Evolutionary conservation across 2,797 vertebrate genomes (phyloP).

Genomic region (Chloroceryle inda): DNA sequence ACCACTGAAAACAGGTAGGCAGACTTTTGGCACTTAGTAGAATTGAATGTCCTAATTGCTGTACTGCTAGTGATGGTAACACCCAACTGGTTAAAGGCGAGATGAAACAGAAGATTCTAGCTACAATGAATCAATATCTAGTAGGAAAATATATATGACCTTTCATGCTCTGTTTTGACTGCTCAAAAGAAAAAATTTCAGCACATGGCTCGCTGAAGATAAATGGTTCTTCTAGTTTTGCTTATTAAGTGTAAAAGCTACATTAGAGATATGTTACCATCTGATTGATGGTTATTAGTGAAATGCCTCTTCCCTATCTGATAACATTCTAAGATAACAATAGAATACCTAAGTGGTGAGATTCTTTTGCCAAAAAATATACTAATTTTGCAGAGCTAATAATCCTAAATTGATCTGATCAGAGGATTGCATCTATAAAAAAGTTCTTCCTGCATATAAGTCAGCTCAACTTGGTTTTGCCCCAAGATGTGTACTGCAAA

Average conservation of each 20-base stretch:
- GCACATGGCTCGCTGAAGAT: background rate
- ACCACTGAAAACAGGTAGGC: constrained; percentile 86
- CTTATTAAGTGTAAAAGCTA: background rate
- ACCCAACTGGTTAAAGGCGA: background rate
- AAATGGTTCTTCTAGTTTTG: background rate
- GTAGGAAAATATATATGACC: background rate
- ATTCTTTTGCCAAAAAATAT: background rate
- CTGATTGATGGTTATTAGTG: background rate
- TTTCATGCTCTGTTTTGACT: background rate
- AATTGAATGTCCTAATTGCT: background rate
- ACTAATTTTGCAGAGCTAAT: background rate
- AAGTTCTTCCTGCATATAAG: background rate
- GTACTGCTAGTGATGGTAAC: background rate
- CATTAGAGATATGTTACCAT: background rate
- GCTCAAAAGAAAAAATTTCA: background rate
- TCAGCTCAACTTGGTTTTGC: background rate
- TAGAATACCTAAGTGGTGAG: background rate
- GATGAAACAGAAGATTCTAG: background rate
- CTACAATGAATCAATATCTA: background rate
- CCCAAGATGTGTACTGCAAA: background rate
- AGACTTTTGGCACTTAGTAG: background rate
- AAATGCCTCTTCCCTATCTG: background rate
- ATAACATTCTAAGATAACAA: background rate
- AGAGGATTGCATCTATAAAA: background rate
- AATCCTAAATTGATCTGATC: background rate